A percentile compares a stretch with the other conserved stretches of the same genome.
phyloP scores from a whole-genome alignment of 2,888 invertebrate species.

The Nymphalis c-album region DNA sequence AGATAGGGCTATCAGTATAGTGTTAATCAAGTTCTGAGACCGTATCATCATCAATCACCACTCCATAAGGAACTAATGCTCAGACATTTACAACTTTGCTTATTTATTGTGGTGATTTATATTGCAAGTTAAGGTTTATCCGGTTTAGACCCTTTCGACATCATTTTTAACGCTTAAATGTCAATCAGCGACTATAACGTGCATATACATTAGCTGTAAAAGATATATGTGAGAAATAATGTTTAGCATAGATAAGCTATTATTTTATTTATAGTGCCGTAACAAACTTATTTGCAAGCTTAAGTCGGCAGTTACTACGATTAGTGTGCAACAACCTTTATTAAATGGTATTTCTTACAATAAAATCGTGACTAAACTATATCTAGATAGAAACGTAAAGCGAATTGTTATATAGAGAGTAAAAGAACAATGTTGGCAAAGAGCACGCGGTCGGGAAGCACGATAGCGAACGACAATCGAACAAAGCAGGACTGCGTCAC shows the following conservation, averaged over 20 bases:
- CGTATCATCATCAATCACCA: conserved; percentile 32
- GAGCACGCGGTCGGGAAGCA: conserved; percentile 41
- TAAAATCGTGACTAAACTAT: conserved; percentile 58
- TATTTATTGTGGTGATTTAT: conserved; percentile 34
- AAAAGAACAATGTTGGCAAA: conserved; percentile 55
- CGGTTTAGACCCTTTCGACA: background rate
- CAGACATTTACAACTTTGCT: conserved; percentile 27
- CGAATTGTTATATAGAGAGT: conserved; percentile 54
- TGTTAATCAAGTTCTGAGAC: conserved; percentile 22
- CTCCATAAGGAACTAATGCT: conserved; percentile 21
- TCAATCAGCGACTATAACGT: background rate
- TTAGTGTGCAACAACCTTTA: conserved; percentile 50
- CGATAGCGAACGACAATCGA: conserved; percentile 35
- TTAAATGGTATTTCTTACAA: conserved; percentile 44
- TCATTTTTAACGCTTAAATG: background rate
- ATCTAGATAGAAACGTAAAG: conserved; percentile 48
- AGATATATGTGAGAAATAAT: background rate
- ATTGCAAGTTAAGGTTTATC: conserved; percentile 13
- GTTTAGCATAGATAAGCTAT: no score
- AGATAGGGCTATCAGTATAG: conserved; percentile 11
- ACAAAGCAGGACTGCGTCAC: conserved; percentile 44
- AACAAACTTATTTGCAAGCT: background rate
- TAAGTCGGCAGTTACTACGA: conserved; percentile 13
- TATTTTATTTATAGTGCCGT: no score
- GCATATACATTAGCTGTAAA: background rate